Percentiles rank a stretch among this genome's conserved stretches.
These are phyloP conservation scores for Ferdinandea cuprea DNA, from an alignment of 2,888 invertebrate genomes.

Conservation along the genomic window DNA sequence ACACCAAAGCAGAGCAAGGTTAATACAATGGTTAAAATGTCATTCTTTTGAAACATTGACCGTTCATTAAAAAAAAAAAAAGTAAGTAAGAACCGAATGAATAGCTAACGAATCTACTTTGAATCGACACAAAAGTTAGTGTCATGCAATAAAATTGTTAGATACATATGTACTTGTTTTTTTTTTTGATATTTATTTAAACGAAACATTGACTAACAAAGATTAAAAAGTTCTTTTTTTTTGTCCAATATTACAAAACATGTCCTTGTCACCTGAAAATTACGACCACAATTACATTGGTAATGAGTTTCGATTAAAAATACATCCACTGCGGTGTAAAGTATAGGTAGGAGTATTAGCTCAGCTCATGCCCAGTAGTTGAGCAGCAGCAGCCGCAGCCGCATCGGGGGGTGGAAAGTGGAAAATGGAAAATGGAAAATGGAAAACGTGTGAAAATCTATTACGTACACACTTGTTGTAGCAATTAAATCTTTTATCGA, in stretches of 20 bases:
- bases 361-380: not conserved
- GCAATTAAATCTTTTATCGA: constrained; percentile 73
- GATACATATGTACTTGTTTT: too few relatives aligned
- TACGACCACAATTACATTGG: constrained; percentile 70
- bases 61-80: constrained; percentile 22
- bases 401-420: too few relatives aligned
- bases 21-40: constrained; percentile 19
- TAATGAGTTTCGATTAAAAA: constrained; percentile 69
- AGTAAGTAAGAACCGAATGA: not conserved
- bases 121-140: not conserved
- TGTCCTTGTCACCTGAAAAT: constrained; percentile 73
- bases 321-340: constrained; percentile 28
- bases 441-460: constrained; percentile 70
- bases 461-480: constrained; percentile 56
- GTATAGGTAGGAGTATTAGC: too few relatives aligned
- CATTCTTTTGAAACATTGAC: constrained; percentile 39
- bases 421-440: constrained; percentile 58
- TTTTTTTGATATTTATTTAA: constrained; percentile 3
- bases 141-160: constrained; percentile 28
- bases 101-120: constrained; percentile 3
- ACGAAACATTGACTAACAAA: constrained; percentile 37
- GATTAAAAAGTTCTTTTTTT: constrained; percentile 51
- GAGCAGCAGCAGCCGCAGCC: too few relatives aligned
- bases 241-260: constrained; percentile 52
- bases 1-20: constrained; percentile 23